Evolutionary conservation across 2,888 invertebrate genomes (phyloP), one percentile per base, ranked within the genome.

Genomic region (Chirona hameri): DNA sequence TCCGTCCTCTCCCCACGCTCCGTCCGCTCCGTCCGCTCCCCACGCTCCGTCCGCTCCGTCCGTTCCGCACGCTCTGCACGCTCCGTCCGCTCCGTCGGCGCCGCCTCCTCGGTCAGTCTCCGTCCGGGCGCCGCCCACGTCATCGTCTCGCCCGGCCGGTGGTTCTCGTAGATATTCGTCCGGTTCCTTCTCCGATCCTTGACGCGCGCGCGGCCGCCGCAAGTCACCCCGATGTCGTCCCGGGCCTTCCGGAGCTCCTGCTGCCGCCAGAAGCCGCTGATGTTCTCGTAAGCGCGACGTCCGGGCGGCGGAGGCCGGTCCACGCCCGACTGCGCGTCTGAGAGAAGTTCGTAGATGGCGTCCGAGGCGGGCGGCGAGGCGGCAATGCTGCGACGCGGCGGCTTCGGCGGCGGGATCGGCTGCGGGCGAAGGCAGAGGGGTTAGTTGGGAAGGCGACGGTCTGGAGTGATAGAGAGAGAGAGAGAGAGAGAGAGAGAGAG

Each of bases 361-460:
- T 83, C 83, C 7, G 83, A 83, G n/a, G 83, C 81, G 31, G 85
- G 84, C 18, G 85, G 84, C 27, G 85, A 84, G 24, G 85, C 84
- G 60, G 84, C 84, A 82, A 84, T 84, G 52, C 84, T 84, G 15
- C 85, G 84, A 1, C 85, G 83, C 2, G 85, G 85, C 24, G 85
- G 85, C 83, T 85, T 85, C 10, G 85, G 85, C 24, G 85, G 85
- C 12, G 85, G 84, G 65, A 83, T 69, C 4, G 84, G 84, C 84
- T 85, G 79, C 2, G 9, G 7, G 10, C 24, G 72, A 18, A 31
- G 76, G 39, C 1, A 39, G 76, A 39, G 9, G 14, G 2, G 46
- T 12, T 52, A 52, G 52, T 15, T 52, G 52, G 39, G 39, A 39
- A 39, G 39, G 39, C 39, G 39, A 39, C 7, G 39, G 39, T 39